Evolutionary conservation across 2,888 invertebrate genomes (phyloP).

Genomic region (Brachynemurus nebulosus): DNA sequence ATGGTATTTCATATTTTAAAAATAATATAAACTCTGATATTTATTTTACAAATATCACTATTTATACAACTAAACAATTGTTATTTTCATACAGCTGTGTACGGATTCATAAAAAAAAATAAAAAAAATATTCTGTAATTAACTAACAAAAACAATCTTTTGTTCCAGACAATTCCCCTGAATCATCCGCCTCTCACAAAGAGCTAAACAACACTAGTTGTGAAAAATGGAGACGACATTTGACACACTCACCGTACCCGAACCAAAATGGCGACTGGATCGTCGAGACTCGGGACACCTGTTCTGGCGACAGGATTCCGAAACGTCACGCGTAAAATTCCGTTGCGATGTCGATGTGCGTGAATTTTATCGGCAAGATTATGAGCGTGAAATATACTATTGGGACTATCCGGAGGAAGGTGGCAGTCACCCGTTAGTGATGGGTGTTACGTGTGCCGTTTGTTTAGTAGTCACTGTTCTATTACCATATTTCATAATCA

Average conservation of each 20-base stretch:
- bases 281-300: conserved; percentile 27
- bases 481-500: conserved; percentile 37
- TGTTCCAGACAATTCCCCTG: too few species aligned
- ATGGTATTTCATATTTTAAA: too few species aligned
- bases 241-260: conserved; percentile 20
- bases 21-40: too few species aligned
- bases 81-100: too few species aligned
- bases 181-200: too few species aligned
- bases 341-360: conserved; percentile 39
- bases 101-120: too few species aligned
- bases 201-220: background rate
- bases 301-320: conserved; percentile 29
- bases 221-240: conserved; percentile 2
- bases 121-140: too few species aligned
- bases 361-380: conserved; percentile 36
- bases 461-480: conserved; percentile 36
- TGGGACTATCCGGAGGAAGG: conserved; percentile 5
- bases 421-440: conserved; percentile 29
- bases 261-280: conserved; percentile 33
- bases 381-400: conserved; percentile 32
- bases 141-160: too few species aligned
- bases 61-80: too few species aligned
- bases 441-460: conserved; percentile 36
- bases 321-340: conserved; percentile 34
- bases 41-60: too few species aligned